Evolutionary conservation across 1,140 invertebrate species (phyloP), one percentile per base, ranked within the genome.

Genomic region (Drosophila chauvacae): DNA sequence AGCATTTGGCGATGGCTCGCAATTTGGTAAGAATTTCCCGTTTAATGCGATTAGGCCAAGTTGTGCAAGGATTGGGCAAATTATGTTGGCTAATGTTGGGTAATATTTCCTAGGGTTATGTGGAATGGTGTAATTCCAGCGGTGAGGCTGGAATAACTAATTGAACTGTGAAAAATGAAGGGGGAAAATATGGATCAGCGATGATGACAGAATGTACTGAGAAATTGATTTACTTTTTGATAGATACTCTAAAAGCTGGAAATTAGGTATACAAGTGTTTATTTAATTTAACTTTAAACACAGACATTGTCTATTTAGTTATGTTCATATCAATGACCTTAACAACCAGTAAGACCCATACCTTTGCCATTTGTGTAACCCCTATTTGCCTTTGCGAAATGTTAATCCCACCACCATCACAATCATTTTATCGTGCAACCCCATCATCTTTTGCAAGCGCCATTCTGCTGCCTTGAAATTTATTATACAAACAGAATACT

Each of bases 1-100:
- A 48, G 59, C 51, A 59, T 55, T 58, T 70, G 56, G 11, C 50
- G 20, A 71, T 56, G 66, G 42, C 65, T 39, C 45, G 55, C 55
- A 63, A 66, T 60, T 71, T 44, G 41, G 47, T 59, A 50, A 35
- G 56, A 65, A 59, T 72, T 28, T 39, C 39, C 26, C 55, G 20
- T 63, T 71, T 77, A 60, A 82, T 82, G 55, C 51, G 74, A 82
- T 78, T 82, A 83, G 68, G 30, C 33, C 60, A 81, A 60, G 74
- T 82, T 82, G 42, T 60, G 69, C 80, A 82, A 82, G 80, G n/a
- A 72, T 72, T 71, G 65, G 7, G 65, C 65, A 47, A 71, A 71
- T 26, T 26, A 37, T 77, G 42, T 72, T 59, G 72, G 44, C 47
- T 55, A 68, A 80, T 55, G 44, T 78, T 66, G 26, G 45, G 41